Conservation (phyloP, 2,797 vertebrate genomes). For the Periparus ater region DNA sequence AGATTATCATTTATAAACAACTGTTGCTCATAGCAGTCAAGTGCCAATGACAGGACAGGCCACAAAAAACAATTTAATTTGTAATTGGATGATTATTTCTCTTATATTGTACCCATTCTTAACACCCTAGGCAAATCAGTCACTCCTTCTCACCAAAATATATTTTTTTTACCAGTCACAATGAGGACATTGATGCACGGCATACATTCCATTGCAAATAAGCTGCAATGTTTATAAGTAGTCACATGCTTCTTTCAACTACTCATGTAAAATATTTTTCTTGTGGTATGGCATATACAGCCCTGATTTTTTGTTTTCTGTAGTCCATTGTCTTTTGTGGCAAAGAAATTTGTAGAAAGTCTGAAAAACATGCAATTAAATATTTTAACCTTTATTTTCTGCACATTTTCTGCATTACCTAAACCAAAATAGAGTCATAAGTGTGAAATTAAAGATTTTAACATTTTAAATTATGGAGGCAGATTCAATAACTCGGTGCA, state of each 20-base stretch:
- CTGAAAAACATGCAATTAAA: neutral
- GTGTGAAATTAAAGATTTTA: neutral
- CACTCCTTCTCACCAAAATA: neutral
- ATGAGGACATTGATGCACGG: fast-evolving
- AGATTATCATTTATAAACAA: neutral
- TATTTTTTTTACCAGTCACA: neutral
- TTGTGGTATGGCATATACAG: neutral
- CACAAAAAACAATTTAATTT: neutral
- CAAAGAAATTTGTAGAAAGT: neutral
- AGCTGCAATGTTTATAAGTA: neutral
- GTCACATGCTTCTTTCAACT: neutral
- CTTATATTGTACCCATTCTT: neutral
- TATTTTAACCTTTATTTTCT: neutral
- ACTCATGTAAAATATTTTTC: neutral
- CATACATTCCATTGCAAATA: neutral
- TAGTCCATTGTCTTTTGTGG: neutral
- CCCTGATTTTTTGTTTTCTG: neutral
- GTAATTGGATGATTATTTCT: neutral
- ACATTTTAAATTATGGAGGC: neutral
- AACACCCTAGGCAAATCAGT: neutral
- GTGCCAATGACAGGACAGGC: neutral
- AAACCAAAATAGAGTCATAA: neutral
- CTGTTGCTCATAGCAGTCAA: neutral
- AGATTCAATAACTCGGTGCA: neutral
- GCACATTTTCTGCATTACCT: neutral